These are phyloP conservation scores for Megathymus violae DNA, from an alignment of 1,140 invertebrate genomes.

Conservation along the genomic window DNA sequence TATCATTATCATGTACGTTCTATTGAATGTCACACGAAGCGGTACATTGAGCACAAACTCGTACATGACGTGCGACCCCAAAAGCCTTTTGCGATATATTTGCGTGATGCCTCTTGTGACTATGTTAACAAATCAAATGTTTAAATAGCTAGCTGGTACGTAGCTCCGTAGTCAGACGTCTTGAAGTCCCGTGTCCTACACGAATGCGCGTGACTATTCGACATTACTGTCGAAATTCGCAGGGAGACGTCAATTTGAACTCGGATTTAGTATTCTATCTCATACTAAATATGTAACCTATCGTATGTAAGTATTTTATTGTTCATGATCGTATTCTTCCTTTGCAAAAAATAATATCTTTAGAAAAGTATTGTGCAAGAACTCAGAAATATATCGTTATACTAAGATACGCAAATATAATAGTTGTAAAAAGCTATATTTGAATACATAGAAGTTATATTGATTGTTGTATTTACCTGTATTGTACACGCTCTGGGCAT, in stretches of 20 bases:
- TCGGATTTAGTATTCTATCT: neutral
- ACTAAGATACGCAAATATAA: slow-evolving; percentile 28
- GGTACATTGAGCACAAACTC: no score
- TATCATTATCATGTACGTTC: no score
- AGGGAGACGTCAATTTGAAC: neutral
- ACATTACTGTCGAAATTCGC: no score
- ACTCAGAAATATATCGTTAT: slow-evolving; percentile 8
- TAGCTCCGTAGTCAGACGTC: no score
- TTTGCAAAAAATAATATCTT: slow-evolving; percentile 3
- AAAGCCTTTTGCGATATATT: no score
- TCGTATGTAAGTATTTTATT: slow-evolving; percentile 18
- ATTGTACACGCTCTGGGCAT: neutral
- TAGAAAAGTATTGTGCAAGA: slow-evolving; percentile 7
- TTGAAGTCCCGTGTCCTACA: no score
- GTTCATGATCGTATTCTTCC: slow-evolving; percentile 15
- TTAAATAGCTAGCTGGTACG: no score
- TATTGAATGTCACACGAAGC: no score
- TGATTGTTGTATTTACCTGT: slow-evolving; percentile 22
- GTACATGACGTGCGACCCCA: no score
- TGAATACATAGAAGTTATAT: slow-evolving; percentile 32
- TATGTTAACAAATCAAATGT: no score
- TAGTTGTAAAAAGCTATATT: slow-evolving; percentile 32
- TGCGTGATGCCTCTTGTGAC: no score
- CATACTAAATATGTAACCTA: slow-evolving; percentile 10
- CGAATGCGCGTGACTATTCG: no score